Evolutionary conservation across 2,888 invertebrate species (phyloP).

Genomic region (Deilephila porcellus): DNA sequence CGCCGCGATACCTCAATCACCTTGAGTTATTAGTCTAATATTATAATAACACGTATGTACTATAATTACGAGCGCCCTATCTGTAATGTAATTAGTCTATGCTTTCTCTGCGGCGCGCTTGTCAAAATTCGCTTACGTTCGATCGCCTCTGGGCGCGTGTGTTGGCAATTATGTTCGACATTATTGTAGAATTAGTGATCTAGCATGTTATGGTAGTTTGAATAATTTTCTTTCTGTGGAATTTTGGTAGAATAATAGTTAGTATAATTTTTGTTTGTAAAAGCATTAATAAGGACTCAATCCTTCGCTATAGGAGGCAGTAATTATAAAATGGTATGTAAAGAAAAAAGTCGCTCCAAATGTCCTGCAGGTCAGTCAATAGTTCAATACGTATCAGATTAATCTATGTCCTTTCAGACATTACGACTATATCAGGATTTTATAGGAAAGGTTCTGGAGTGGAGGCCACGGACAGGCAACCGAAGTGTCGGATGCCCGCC

Average conservation of each 20-base stretch:
- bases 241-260: background rate
- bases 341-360: too few relatives aligned
- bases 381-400: too few relatives aligned
- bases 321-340: too few relatives aligned
- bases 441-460: too few relatives aligned
- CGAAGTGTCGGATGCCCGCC: too few relatives aligned
- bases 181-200: background rate
- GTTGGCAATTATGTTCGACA: constrained; percentile 12
- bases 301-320: too few relatives aligned
- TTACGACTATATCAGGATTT: too few relatives aligned
- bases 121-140: constrained; percentile 50
- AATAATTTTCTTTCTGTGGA: background rate
- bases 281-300: too few relatives aligned
- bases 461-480: too few relatives aligned
- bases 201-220: background rate
- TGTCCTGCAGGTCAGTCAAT: too few relatives aligned
- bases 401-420: too few relatives aligned
- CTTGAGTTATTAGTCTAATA: constrained; percentile 16
- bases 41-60: constrained; percentile 7
- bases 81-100: constrained; percentile 33
- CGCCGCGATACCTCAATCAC: constrained; percentile 9
- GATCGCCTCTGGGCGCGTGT: constrained; percentile 38
- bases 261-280: background rate
- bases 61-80: constrained; percentile 25
- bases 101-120: constrained; percentile 52